Evolutionary conservation across 2,888 invertebrate species (phyloP), one percentile per base, ranked within the genome.

Genomic region (Heliconius ethilla): DNA sequence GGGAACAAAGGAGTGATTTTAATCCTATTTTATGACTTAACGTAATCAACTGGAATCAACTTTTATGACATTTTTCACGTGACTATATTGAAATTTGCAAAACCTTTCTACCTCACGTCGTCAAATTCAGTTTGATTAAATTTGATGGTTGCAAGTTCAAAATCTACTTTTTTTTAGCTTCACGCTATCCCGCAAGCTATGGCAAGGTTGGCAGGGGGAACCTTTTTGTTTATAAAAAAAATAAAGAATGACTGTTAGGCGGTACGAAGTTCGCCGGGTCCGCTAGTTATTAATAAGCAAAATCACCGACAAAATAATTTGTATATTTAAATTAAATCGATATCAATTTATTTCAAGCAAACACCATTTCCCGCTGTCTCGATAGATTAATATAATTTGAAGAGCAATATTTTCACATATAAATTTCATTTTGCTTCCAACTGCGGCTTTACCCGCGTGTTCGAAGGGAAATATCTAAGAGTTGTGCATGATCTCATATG

Each of bases 241-340:
- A n/a, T n/a, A n/a, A n/a, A n/a, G n/a, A n/a, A n/a, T n/a, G n/a
- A n/a, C n/a, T n/a, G n/a, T n/a, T n/a, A n/a, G n/a, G n/a, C n/a
- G n/a, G n/a, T n/a, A n/a, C n/a, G n/a, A n/a, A n/a, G n/a, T n/a
- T n/a, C n/a, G n/a, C n/a, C n/a, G n/a, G n/a, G n/a, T n/a, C n/a
- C n/a, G n/a, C n/a, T n/a, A n/a, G n/a, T n/a, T 33, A 22, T 33
- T 66, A 33, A 33, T n/a, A 37, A 67, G 37, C 82, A 83, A 80
- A 81, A 82, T 82, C 82, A 82, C 75, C 78, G 78, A 72, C 78
- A 75, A 81, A 82, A 82, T 82, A 82, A 82, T 75, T 76, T 78
- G 79, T 79, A 77, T 78, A 82, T 80, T 84, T 82, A 80, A 74
- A 75, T 75, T 37, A 75, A 76, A 81, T 82, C 72, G 76, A 75